Evolutionary conservation across 2,797 vertebrate species (phyloP), one percentile per base, ranked within the genome.

Genomic region (Coluber constrictor): DNA sequence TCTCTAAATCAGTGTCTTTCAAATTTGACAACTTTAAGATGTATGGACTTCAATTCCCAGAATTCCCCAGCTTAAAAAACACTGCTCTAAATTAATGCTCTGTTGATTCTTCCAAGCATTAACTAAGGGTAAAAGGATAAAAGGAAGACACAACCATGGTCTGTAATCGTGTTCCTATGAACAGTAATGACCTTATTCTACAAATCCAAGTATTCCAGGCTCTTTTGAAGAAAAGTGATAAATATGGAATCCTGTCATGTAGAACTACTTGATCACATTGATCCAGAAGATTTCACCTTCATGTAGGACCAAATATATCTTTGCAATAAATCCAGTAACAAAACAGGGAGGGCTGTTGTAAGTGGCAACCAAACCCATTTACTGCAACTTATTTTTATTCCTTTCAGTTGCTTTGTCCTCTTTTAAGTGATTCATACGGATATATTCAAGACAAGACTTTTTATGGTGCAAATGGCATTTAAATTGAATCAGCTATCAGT

Each of bases 381-480:
- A 55, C 5, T 0, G 3, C 15, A 86, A n/a, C 12, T 87, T 16
- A 60, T 59, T 92, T 54, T 37, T 79, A 87, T 60, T 27, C 29
- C 25, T 57, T 43, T 37, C 55, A 43, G 25, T 43, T 86, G 9
- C 43, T 86, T 37, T 55, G 1, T 27, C 12, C 5, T 63, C 86
- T 70, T 54, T 91, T 88, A 0, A 0, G 1, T 91, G 47, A 94
- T 93, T 93, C 92, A 51, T 55, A 66, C 91, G 54, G 32, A 83
- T 25, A 56, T 87, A 54, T 87, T 70, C 74, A 55, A 43, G 27
- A 29, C 3, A 37, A 86, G 32, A n/a, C 51, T 61, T 90, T 94
- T 32, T 54, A 18, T 27, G 79, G 89, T 93, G 89, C 23, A 87
- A 32, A 70, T 90, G 4, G 92, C 70, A 66, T 89, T 93, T 88